Conservation (phyloP, 2,888 invertebrate genomes). For the Eristalinus sepulchralis region DNA sequence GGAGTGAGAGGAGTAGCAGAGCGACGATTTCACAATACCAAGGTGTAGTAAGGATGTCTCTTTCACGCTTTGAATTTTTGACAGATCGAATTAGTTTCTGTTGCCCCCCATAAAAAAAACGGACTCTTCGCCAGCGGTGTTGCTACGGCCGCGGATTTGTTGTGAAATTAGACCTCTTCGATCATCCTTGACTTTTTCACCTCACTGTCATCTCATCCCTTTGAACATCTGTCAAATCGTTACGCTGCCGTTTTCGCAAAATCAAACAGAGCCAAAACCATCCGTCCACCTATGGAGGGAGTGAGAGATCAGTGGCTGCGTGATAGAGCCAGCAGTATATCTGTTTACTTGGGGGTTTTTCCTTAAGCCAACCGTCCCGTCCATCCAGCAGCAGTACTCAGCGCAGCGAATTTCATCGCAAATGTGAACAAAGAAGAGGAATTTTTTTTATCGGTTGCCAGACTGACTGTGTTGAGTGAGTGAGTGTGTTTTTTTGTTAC, state of each 20-base stretch:
- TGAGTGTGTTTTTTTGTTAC: conserved; percentile 9
- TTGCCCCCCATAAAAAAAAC: conserved; percentile 23
- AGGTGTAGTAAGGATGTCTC: conserved; percentile 36
- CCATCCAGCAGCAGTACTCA: neutral
- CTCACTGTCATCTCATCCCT: neutral
- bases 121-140: conserved; percentile 17
- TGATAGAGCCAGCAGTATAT: conserved; percentile 50
- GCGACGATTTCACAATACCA: neutral
- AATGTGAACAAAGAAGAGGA: conserved; percentile 68
- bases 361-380: conserved; percentile 44
- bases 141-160: neutral
- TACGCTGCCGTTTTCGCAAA: neutral
- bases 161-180: neutral
- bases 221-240: neutral
- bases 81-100: conserved; percentile 29
- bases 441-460: conserved; percentile 46
- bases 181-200: neutral
- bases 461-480: conserved; percentile 46
- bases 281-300: neutral
- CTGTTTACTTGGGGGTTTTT: conserved; percentile 69
- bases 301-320: neutral
- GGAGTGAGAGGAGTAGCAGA: neutral
- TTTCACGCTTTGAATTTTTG: conserved; percentile 23
- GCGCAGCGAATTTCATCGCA: conserved; percentile 55
- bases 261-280: neutral